phyloP scores from a whole-genome alignment of 2,113 vertebrate genomes.

The Callorhinus ursinus region DNA sequence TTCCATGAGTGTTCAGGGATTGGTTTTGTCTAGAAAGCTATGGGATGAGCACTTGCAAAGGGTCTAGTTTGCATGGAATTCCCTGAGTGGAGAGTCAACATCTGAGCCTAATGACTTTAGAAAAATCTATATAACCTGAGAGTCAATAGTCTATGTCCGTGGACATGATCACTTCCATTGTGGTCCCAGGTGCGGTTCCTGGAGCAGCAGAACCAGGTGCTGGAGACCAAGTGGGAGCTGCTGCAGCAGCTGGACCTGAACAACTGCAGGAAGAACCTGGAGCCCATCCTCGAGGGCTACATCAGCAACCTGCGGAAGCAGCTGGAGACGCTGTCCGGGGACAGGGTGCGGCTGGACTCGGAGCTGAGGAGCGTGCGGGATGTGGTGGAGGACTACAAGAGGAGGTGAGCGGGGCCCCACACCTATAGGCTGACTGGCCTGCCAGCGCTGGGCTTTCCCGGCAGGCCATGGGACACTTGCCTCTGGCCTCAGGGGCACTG shows the following conservation, averaged over 20 bases:
- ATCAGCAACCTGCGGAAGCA: constrained; percentile 87
- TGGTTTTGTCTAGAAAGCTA: neutral
- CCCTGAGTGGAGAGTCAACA: neutral
- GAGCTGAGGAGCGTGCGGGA: constrained; percentile 88
- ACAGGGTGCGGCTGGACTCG: constrained; percentile 86
- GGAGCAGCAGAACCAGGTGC: constrained; percentile 79
- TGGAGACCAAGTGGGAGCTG: constrained; percentile 75
- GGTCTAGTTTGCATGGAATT: neutral
- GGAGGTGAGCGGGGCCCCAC: constrained; percentile 83
- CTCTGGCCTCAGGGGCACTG: neutral
- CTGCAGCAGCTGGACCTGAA: constrained; percentile 61
- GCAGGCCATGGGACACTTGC: neutral
- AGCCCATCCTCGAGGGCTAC: constrained; percentile 87
- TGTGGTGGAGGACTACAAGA: constrained; percentile 90
- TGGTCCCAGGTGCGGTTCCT: constrained; percentile 71
- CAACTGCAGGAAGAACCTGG: constrained; percentile 81
- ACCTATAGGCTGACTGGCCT: rapidly evolving
- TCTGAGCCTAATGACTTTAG: neutral
- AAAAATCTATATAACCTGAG: neutral
- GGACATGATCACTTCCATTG: neutral
- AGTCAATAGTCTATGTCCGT: rapidly evolving
- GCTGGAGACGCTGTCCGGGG: constrained; percentile 83
- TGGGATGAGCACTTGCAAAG: neutral
- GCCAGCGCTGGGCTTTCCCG: neutral
- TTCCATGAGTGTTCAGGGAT: neutral